Base-by-base conservation (phyloP, 2,113 vertebrate species). In the Fregetta grallaria region DNA sequence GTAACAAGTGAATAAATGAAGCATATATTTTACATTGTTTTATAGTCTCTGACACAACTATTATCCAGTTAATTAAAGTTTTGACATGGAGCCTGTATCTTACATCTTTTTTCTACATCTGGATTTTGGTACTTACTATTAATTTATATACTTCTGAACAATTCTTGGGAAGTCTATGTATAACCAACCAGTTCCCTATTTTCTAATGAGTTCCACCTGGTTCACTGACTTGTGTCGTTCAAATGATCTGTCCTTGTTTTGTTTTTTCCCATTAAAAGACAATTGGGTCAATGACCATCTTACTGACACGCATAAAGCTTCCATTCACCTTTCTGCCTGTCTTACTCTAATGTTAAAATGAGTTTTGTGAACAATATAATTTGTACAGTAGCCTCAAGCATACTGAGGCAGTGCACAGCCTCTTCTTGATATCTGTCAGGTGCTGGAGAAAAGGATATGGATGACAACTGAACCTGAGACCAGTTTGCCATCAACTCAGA, bases 1-100 rank as follows among this genome's bases (percentile, higher is more conserved):
- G 94, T 80, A 95, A 90, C 55, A 95, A 87, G 58, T 83, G 44
- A 96, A 93, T 85, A 96, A 91, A 86, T 61, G 32, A 96, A 83
- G 15, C 21, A 94, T 47, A 38, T 42, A 62, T 70, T 83, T 65
- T 62, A 66, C 23, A 38, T 59, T 61, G 42, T 58, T 97, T 96
- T 79, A 30, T 87, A 89, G 38, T 70, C 61, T 96, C 91, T 94
- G 92, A 95, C 52, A 91, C 71, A 96, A 75, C 25, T 81, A 62
- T 92, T 91, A 90, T 26, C 53, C 52, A 62, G 7, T 8, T 15
- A 90, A 82, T 93, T 92, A 42, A 45, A 90, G 92, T 85, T 92
- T 59, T 71, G 93, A 78, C 25, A 49, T 3, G 34, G 23, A 49
- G 27, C 13, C 52, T 73, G 6, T n/a, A 44, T 88, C 71, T 40